Base-by-base conservation (phyloP, 2,888 invertebrate species). In the Yponomeuta sedellus region DNA sequence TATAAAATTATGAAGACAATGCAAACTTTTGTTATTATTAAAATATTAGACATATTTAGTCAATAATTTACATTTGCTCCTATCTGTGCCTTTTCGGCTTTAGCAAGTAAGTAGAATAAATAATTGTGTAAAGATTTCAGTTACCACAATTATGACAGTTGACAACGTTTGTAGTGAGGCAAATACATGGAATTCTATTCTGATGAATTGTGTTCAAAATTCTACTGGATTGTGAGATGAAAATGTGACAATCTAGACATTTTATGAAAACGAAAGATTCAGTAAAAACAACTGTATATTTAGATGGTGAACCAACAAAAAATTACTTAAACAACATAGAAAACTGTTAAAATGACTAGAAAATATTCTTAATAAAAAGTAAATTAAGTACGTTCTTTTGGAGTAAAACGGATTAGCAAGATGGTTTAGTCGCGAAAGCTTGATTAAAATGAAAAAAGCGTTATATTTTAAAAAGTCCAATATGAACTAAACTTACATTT, bases 61-160 rank as follows among this genome's bases (percentile, higher is more conserved):
- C 6, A 6, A 8, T 8, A 8, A 8, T 34, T 34, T 34, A 34
- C 34, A 34, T 6, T 34, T 34, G 34, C 34, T 8, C 34, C 8
- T 34, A 34, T 34, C 8, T 34, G 34, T 34, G 2, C 12, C 12
- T 52, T 16, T 52, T 12, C 12, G 5, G 16, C 16, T 52, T 12
- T 16, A 52, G 44, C 44, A 52, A 52, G 44, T 52, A 52, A 52
- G 44, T 52, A 52, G 44, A 52, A 52, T 52, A 52, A 52, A 52
- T 12, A 52, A 52, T 52, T 16, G 16, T 16, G 16, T 52, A 52
- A 2, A 3, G 22, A 34, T 10, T 59, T 22, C 11, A 20, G 16
- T 52, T 52, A 11, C 20, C 20, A 2, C 8, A 10, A 10, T 19
- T 58, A 22, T 8, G 58, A 58, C 58, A 58, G 58, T 22, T 58